phyloP scores from a whole-genome alignment of 2,888 invertebrate species.

The Biston betularia region DNA sequence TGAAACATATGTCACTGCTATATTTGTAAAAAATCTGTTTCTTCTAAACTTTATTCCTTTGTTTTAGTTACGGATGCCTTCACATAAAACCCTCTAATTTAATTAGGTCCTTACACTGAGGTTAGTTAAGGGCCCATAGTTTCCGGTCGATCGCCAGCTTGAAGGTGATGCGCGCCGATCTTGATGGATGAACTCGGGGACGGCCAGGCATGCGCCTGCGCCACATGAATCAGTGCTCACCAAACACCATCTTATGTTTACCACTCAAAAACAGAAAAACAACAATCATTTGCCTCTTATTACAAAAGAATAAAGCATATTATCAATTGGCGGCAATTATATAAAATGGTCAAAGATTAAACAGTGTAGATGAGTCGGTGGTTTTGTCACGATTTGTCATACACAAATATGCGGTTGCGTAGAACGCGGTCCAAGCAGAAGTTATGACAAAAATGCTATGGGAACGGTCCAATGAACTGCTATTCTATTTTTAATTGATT shows the following conservation, averaged over 20 bases:
- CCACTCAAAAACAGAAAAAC: slow-evolving; percentile 36
- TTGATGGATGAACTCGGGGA: slow-evolving; percentile 82
- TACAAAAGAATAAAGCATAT: slow-evolving; percentile 51
- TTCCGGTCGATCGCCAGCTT: slow-evolving; percentile 79
- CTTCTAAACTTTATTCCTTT: slow-evolving; percentile 1
- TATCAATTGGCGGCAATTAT: slow-evolving; percentile 36
- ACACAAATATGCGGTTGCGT: slow-evolving; percentile 78
- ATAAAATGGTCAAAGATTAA: slow-evolving; percentile 43
- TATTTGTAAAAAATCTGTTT: not conserved
- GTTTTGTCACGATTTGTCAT: slow-evolving; percentile 86
- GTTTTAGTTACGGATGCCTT: slow-evolving; percentile 6
- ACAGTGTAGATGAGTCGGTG: slow-evolving; percentile 75
- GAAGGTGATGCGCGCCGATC: slow-evolving; percentile 81
- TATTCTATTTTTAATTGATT: slow-evolving; percentile 60
- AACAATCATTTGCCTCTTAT: slow-evolving; percentile 44
- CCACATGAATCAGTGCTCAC: slow-evolving; percentile 71
- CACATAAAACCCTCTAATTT: slow-evolving; percentile 23
- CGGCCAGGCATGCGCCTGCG: slow-evolving; percentile 73
- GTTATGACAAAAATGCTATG: slow-evolving; percentile 81
- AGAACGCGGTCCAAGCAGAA: slow-evolving; percentile 62
- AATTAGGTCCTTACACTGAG: slow-evolving; percentile 33
- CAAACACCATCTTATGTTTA: slow-evolving; percentile 59
- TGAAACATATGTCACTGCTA: not conserved
- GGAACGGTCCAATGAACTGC: slow-evolving; percentile 70
- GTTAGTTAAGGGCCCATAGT: slow-evolving; percentile 51